These are phyloP conservation scores for Tenthredo mesomela DNA, from an alignment of 2,888 invertebrate species.

Conservation along the genomic window DNA sequence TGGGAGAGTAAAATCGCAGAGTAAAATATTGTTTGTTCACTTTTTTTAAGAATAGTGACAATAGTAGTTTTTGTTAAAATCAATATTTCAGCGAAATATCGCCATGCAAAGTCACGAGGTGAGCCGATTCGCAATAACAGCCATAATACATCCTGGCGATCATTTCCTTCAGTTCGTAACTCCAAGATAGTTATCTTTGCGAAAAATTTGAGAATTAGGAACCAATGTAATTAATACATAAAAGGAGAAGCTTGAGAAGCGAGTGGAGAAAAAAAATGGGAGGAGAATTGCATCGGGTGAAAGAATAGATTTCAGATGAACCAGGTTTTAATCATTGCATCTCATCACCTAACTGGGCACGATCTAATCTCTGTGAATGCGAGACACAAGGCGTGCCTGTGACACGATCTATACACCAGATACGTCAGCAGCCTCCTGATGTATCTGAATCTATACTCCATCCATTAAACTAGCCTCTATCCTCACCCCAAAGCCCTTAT, in stretches of 20 bases:
- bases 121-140: neutral
- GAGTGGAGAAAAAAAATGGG: neutral
- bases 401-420: constrained; percentile 70
- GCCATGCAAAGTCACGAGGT: constrained; percentile 4
- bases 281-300: neutral
- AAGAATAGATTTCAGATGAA: constrained; percentile 27
- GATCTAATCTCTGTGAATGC: constrained; percentile 43
- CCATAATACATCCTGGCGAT: neutral
- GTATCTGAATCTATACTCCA: constrained; percentile 73
- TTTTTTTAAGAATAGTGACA: neutral
- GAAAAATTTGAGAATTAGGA: neutral
- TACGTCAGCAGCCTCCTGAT: constrained; percentile 70
- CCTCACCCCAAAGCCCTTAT: constrained; percentile 34
- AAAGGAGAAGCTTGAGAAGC: neutral
- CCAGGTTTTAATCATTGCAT: constrained; percentile 38
- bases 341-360: constrained; percentile 39
- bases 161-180: neutral
- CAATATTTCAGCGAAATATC: neutral
- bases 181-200: neutral
- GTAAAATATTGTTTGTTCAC: constrained; percentile 37
- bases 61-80: neutral
- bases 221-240: neutral
- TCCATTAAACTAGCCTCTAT: constrained; percentile 67
- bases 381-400: constrained; percentile 53
- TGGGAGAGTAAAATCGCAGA: neutral